phyloP scores from a whole-genome alignment of 2,888 invertebrate species.

The Erebia ligea region DNA sequence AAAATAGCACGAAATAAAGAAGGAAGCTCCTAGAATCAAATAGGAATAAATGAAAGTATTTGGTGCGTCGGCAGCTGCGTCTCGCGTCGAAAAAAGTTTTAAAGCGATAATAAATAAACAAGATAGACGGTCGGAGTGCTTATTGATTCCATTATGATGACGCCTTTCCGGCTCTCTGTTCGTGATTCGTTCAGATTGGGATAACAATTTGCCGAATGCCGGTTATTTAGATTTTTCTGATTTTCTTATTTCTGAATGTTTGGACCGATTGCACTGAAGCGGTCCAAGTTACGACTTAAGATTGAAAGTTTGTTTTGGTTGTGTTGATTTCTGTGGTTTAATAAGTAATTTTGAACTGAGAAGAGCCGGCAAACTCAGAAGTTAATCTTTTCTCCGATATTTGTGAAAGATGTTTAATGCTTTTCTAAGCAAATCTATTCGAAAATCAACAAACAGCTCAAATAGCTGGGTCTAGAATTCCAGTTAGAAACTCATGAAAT shows the following conservation, averaged over 20 bases:
- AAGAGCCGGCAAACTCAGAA: too few species aligned
- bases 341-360: background rate
- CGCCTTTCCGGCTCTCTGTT: slow-evolving; percentile 20
- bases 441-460: too few species aligned
- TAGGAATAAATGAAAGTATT: slow-evolving; percentile 21
- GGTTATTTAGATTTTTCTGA: slow-evolving; percentile 26
- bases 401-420: too few species aligned
- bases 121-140: slow-evolving; percentile 23
- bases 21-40: slow-evolving; percentile 7
- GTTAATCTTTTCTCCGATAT: too few species aligned
- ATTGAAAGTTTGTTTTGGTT: slow-evolving; percentile 14
- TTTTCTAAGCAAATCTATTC: too few species aligned
- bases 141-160: slow-evolving; percentile 36
- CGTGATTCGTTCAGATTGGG: slow-evolving; percentile 4
- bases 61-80: slow-evolving; percentile 28
- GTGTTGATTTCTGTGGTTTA: slow-evolving; percentile 22
- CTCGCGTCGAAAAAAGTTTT: slow-evolving; percentile 26
- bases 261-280: slow-evolving; percentile 18
- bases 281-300: background rate
- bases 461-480: too few species aligned
- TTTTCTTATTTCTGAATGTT: slow-evolving; percentile 26
- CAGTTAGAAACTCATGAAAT: background rate
- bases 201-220: slow-evolving; percentile 25
- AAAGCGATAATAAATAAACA: slow-evolving; percentile 31
- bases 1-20: slow-evolving; percentile 15